Percentiles rank a stretch among this genome's conserved stretches.
Evolutionary conservation across 2,888 invertebrate species (phyloP).

Genomic region (Heteromurus nitidus): DNA sequence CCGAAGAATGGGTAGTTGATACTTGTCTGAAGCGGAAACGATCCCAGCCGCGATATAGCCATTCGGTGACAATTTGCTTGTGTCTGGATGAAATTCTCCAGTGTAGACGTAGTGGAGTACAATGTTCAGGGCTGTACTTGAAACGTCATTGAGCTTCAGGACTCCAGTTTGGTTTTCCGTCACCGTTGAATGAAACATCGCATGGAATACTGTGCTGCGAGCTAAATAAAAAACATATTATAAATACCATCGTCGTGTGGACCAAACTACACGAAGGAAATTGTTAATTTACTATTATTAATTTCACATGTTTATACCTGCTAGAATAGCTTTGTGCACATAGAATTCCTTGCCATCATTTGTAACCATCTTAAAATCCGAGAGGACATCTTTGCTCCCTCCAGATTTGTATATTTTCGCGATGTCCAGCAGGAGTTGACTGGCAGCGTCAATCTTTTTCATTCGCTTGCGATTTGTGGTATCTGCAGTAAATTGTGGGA

Average conservation of each 20-base stretch:
- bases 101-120: constrained; percentile 32
- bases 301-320: neutral
- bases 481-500: no score
- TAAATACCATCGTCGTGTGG: no score
- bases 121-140: neutral
- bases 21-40: neutral
- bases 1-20: neutral
- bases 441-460: neutral
- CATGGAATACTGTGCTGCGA: constrained; percentile 16
- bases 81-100: neutral
- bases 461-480: no score
- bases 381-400: neutral
- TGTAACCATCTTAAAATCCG: neutral
- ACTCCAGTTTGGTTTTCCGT: constrained; percentile 22
- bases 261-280: no score
- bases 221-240: no score
- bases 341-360: neutral
- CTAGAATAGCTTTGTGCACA: neutral
- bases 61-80: no score
- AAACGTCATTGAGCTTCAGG: constrained; percentile 25
- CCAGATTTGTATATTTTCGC: no score
- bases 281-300: neutral
- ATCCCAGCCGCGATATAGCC: neutral
- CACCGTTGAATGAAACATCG: constrained; percentile 26
- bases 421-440: neutral